Evolutionary conservation across 2,797 vertebrate species (phyloP).

Genomic region (Lacerta viridis): DNA sequence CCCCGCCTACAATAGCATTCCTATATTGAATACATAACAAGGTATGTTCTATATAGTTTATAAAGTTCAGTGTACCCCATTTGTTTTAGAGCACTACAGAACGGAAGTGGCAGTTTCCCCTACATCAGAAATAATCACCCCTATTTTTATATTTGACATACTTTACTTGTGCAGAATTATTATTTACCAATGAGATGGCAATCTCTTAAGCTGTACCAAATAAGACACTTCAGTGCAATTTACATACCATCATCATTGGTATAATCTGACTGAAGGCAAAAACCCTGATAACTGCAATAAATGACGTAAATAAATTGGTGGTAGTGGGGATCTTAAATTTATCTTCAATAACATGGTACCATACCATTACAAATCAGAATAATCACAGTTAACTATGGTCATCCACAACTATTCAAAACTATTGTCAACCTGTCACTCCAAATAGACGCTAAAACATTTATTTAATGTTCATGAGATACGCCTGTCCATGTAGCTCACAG

Average conservation of each 20-base stretch:
- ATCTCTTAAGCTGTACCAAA: neutral
- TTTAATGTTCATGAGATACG: constrained; percentile 60
- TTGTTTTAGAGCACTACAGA: neutral
- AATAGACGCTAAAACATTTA: constrained; percentile 42
- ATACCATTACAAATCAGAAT: neutral
- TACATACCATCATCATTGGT: neutral
- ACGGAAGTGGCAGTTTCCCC: neutral
- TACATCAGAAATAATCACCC: neutral
- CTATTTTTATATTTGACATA: neutral
- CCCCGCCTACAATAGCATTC: neutral
- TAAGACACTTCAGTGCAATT: constrained; percentile 11
- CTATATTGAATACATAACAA: neutral
- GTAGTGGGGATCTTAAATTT: neutral
- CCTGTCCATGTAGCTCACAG: constrained; percentile 57
- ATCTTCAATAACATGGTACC: neutral
- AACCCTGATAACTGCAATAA: neutral
- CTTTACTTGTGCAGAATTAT: constrained; percentile 18
- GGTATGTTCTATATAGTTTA: neutral
- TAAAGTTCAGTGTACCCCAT: neutral
- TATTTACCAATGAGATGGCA: neutral
- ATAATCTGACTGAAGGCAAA: neutral
- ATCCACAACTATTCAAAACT: neutral
- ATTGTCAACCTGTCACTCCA: constrained; percentile 31
- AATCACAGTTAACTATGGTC: neutral
- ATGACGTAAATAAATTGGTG: neutral